Percentiles rank a stretch among this genome's conserved stretches.
Evolutionary conservation across 2,113 vertebrate genomes (phyloP).

Genomic region (Rhombomys opimus): DNA sequence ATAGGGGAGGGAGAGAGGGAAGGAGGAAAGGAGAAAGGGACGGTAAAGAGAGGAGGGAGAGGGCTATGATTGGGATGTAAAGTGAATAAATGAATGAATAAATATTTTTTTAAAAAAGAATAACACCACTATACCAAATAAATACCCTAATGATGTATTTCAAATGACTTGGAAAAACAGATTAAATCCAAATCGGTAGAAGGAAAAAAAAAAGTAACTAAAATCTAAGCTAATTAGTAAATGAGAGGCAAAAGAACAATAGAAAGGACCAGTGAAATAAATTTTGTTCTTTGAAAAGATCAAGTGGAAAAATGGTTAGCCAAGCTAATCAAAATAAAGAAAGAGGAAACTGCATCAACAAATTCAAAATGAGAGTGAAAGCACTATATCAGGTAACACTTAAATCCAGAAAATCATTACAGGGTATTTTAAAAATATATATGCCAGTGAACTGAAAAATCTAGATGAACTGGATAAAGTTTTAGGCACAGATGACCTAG

Average conservation of each 20-base stretch:
- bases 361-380: not conserved
- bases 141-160: not conserved
- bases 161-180: not conserved
- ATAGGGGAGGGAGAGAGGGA: too few species aligned
- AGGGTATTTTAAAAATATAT: not conserved
- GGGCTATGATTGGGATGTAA: too few species aligned
- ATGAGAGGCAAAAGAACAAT: not conserved
- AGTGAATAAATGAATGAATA: too few species aligned
- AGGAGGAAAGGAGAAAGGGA: too few species aligned
- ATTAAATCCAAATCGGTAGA: not conserved
- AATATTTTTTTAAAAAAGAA: not conserved
- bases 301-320: not conserved
- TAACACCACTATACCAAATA: not conserved
- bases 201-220: not conserved
- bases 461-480: not conserved
- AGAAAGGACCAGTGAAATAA: not conserved
- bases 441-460: not conserved
- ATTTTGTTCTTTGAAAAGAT: not conserved
- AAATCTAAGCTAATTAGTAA: not conserved
- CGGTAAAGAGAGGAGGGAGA: too few species aligned
- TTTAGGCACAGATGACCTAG: not conserved
- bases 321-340: not conserved
- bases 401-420: not conserved
- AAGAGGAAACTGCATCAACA: not conserved
- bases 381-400: not conserved